Conservation (phyloP, 2,113 vertebrate species). For the Rhombomys opimus region DNA sequence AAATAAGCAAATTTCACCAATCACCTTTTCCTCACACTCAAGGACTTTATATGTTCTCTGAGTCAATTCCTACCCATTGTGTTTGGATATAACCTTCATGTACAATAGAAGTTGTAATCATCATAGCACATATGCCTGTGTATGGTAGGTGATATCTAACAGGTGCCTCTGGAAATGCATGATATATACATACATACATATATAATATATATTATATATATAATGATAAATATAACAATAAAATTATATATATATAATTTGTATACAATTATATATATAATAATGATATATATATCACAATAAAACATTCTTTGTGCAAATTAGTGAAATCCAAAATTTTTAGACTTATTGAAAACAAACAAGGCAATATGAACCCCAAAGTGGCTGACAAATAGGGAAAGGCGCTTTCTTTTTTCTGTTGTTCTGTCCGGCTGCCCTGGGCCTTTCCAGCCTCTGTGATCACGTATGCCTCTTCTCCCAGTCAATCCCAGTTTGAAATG, state of each 20-base stretch:
- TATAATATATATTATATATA: too few species aligned
- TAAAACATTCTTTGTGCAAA: background rate
- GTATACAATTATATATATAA: background rate
- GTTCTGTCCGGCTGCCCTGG: background rate
- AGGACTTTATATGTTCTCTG: background rate
- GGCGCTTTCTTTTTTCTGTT: background rate
- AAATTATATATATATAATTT: background rate
- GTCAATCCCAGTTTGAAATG: too few species aligned
- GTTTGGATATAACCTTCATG: conserved; percentile 27
- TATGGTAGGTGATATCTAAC: background rate
- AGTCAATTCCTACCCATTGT: background rate
- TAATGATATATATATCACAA: background rate
- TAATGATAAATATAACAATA: too few species aligned
- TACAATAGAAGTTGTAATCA: background rate
- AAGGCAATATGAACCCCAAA: background rate
- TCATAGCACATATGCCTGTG: background rate
- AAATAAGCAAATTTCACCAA: background rate
- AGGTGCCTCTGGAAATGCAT: background rate
- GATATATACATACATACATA: background rate
- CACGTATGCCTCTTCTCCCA: background rate
- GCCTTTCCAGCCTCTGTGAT: background rate
- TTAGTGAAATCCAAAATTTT: background rate
- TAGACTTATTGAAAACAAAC: background rate
- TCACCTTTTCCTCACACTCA: background rate
- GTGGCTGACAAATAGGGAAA: background rate